These are phyloP conservation scores for Atherix ibis DNA, from an alignment of 2,888 invertebrate species.

Conservation along the genomic window DNA sequence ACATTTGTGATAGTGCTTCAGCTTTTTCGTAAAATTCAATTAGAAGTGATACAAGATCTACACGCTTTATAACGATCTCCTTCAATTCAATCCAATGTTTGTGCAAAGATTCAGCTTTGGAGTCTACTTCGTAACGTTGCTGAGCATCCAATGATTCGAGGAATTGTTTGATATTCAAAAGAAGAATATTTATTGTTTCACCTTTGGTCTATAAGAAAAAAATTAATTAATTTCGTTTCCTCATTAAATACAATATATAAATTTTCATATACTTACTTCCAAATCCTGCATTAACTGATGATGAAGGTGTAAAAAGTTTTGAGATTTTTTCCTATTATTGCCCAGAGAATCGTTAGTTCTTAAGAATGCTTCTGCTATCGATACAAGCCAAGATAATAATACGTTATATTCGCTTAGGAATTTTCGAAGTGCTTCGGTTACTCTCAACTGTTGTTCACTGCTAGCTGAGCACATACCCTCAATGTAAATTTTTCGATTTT, in stretches of 20 bases:
- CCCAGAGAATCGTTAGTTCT: slow-evolving; percentile 61
- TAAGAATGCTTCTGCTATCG: slow-evolving; percentile 55
- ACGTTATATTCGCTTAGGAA: slow-evolving; percentile 55
- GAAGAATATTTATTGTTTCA: slow-evolving; percentile 47
- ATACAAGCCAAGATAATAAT: slow-evolving; percentile 56
- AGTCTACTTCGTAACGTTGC: slow-evolving; percentile 44
- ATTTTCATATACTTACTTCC: slow-evolving; percentile 35
- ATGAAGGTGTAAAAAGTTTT: slow-evolving; percentile 58
- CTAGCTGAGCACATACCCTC: slow-evolving; percentile 47
- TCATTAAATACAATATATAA: not conserved
- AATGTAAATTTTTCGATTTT: slow-evolving; percentile 52
- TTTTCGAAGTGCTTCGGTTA: slow-evolving; percentile 48
- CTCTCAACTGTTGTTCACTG: slow-evolving; percentile 49
- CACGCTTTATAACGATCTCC: slow-evolving; percentile 42
- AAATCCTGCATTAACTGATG: slow-evolving; percentile 56
- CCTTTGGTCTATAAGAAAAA: slow-evolving; percentile 40
- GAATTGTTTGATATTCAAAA: slow-evolving; percentile 45
- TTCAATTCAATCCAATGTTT: slow-evolving; percentile 47
- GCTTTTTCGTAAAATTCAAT: slow-evolving; percentile 57
- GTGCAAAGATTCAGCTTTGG: slow-evolving; percentile 44
- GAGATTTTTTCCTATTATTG: slow-evolving; percentile 44
- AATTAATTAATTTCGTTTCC: not conserved
- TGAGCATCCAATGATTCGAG: slow-evolving; percentile 47
- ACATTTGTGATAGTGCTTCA: slow-evolving; percentile 45
- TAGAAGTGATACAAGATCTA: slow-evolving; percentile 49